Evolutionary conservation across 2,797 vertebrate species (phyloP).

Genomic region (Etheostoma nigrum): DNA sequence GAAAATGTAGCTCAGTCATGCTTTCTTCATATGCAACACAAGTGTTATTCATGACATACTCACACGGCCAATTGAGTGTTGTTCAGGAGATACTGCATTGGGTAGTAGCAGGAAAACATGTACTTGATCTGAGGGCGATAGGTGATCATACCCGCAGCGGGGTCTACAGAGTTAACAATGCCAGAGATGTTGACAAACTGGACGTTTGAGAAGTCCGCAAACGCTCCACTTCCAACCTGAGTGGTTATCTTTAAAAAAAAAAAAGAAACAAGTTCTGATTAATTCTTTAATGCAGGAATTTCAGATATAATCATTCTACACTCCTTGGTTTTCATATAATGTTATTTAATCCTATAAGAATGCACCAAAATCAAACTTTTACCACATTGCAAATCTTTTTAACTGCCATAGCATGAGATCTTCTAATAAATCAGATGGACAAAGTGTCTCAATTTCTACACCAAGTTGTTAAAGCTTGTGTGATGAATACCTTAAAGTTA

Average conservation of each 20-base stretch:
- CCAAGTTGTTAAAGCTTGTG: not conserved
- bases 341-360: not conserved
- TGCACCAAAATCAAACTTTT: not conserved
- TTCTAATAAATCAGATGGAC: not conserved
- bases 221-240: constrained; percentile 64
- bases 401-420: not conserved
- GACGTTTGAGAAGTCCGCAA: constrained; percentile 76
- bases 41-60: constrained; percentile 59
- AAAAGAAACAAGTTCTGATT: not conserved
- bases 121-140: constrained; percentile 79
- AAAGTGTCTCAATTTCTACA: not conserved
- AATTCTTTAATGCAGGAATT: not conserved
- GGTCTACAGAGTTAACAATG: constrained; percentile 70
- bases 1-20: not conserved
- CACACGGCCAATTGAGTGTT: constrained; percentile 82
- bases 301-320: not conserved
- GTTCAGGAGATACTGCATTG: constrained; percentile 84
- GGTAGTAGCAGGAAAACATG: constrained; percentile 84
- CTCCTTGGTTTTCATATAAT: not conserved
- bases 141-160: constrained; percentile 66
- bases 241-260: constrained; percentile 62
- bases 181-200: constrained; percentile 83
- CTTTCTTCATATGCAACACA: not conserved
- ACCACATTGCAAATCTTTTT: not conserved
- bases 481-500: constrained; percentile 65